These are phyloP conservation scores for Prunella strophiata DNA, from an alignment of 2,797 vertebrate genomes.

Conservation along the genomic window DNA sequence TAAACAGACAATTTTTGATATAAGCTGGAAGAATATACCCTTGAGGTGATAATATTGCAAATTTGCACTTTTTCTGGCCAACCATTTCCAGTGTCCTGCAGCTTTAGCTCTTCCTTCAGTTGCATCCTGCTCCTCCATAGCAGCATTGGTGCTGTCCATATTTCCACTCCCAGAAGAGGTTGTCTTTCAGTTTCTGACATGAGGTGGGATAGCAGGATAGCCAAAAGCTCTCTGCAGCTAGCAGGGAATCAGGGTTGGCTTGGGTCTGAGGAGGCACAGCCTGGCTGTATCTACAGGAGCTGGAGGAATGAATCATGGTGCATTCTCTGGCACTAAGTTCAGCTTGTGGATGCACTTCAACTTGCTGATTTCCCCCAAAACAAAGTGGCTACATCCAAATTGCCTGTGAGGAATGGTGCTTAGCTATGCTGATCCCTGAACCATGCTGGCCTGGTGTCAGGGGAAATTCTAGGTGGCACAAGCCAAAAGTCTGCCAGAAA, in stretches of 20 bases:
- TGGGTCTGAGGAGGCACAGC: not conserved
- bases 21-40: not conserved
- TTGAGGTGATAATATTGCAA: not conserved
- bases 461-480: not conserved
- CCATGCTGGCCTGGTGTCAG: not conserved
- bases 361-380: not conserved
- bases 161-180: not conserved
- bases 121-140: not conserved
- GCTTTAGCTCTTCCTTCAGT: not conserved
- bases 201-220: not conserved
- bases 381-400: not conserved
- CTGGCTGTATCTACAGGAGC: not conserved
- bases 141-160: not conserved
- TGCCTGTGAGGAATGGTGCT: not conserved
- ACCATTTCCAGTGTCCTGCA: not conserved
- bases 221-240: not conserved
- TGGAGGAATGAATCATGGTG: not conserved
- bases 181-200: not conserved
- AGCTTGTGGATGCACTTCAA: not conserved
- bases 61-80: not conserved
- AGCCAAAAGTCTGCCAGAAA: not conserved
- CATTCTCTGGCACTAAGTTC: not conserved
- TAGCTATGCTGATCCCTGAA: not conserved
- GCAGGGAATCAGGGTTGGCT: fast-evolving
- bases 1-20: not conserved